Conservation (phyloP, 2,797 vertebrate species). For the Cheirogaleus major region DNA sequence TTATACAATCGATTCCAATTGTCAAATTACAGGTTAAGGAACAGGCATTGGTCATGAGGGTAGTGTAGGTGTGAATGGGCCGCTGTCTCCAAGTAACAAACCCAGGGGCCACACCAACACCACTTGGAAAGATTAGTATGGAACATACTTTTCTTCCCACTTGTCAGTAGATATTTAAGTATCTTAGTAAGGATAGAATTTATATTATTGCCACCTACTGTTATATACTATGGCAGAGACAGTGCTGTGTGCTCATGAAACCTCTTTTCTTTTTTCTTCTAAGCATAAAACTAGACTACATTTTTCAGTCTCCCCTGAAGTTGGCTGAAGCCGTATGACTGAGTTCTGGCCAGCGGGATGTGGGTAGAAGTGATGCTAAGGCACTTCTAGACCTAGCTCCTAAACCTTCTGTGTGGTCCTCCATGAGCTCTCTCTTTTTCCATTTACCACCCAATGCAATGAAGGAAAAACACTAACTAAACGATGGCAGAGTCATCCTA, state of each 20-base stretch:
- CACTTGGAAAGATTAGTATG: background rate
- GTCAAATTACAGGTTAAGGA: background rate
- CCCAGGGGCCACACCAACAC: background rate
- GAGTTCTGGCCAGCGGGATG: background rate
- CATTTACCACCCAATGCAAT: background rate
- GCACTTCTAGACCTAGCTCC: background rate
- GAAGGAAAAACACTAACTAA: background rate
- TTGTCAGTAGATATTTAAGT: background rate
- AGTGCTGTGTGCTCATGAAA: background rate
- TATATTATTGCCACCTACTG: background rate
- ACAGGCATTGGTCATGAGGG: background rate
- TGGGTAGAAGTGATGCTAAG: background rate
- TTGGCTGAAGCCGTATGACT: background rate
- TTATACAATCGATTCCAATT: background rate
- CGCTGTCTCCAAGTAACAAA: background rate
- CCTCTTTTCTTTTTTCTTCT: background rate
- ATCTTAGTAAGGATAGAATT: background rate
- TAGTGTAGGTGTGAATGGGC: background rate
- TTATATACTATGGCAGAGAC: background rate
- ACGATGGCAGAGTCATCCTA: background rate
- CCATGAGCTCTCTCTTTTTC: background rate
- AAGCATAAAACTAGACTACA: background rate
- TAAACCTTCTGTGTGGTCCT: background rate
- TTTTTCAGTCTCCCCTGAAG: background rate
- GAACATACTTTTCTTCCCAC: background rate